These are phyloP conservation scores for Aphaenogaster ashmeadi DNA, from an alignment of 1,140 invertebrate genomes.

Conservation along the genomic window DNA sequence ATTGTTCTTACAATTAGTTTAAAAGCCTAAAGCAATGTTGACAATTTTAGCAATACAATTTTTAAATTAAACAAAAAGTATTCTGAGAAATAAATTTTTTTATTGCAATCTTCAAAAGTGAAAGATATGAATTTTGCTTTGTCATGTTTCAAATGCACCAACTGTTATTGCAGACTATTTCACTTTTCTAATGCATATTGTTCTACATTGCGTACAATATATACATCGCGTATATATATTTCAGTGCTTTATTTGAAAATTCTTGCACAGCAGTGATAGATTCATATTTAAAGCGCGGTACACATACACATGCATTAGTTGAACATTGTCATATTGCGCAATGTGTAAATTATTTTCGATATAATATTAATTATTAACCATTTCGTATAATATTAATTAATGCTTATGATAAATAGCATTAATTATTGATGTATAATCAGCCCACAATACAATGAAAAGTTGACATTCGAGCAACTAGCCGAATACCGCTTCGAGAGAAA, in stretches of 20 bases:
- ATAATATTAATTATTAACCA: not conserved
- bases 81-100: not conserved
- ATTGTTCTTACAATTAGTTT: not conserved
- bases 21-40: not conserved
- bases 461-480: not conserved
- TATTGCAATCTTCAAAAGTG: not conserved
- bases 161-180: not conserved
- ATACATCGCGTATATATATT: not conserved
- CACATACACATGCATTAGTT: not conserved
- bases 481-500: not conserved
- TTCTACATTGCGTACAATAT: not conserved
- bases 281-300: not conserved
- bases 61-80: not conserved
- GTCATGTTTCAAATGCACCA: not conserved
- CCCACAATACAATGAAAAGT: conserved; percentile 4
- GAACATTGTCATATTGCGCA: not conserved
- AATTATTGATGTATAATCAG: conserved; percentile 28
- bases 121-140: not conserved
- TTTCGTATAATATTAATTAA: not conserved
- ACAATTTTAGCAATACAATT: not conserved
- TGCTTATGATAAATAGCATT: not conserved
- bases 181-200: not conserved
- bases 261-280: not conserved
- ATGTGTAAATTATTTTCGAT: not conserved
- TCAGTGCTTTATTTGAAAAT: not conserved